A percentile compares a stretch with the other conserved stretches of the same genome.
Evolutionary conservation across 2,888 invertebrate species (phyloP).

Genomic region (Drosophila histrio): DNA sequence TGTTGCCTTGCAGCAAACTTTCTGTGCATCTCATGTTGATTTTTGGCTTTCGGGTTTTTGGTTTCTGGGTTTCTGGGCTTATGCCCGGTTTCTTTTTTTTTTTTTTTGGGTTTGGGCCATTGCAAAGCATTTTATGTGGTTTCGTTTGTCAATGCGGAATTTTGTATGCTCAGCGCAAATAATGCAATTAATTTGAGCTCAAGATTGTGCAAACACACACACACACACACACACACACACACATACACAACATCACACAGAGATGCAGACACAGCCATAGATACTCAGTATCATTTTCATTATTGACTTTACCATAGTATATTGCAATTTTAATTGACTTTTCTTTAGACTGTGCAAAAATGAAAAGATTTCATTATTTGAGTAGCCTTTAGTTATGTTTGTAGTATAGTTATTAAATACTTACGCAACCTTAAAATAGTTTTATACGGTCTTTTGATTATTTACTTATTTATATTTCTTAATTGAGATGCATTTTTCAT

Average conservation of each 20-base stretch:
- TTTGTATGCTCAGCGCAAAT: constrained; percentile 53
- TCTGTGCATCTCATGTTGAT: constrained; percentile 49
- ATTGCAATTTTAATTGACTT: constrained; percentile 17
- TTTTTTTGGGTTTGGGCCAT: constrained; percentile 11
- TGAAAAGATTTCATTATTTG: constrained; percentile 1
- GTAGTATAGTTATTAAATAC: not conserved
- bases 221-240: not conserved
- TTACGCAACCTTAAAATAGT: not conserved
- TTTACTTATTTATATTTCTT: too few relatives aligned
- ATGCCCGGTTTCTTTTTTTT: not conserved
- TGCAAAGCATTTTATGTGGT: constrained; percentile 48
- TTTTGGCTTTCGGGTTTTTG: constrained; percentile 20
- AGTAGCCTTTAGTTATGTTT: not conserved
- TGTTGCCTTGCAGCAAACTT: constrained; percentile 33
- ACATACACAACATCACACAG: not conserved
- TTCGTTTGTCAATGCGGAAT: constrained; percentile 33
- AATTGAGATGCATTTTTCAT: too few relatives aligned
- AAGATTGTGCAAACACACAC: constrained; percentile 30
- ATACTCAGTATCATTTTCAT: constrained; percentile 3
- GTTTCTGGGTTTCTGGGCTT: constrained; percentile 5
- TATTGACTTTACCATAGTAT: constrained; percentile 7
- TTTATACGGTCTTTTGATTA: too few relatives aligned
- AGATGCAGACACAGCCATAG: not conserved
- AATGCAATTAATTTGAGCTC: constrained; percentile 53
- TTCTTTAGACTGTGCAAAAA: not conserved